phyloP scores from a whole-genome alignment of 1,140 invertebrate genomes.

The Drosophila arizonae region DNA sequence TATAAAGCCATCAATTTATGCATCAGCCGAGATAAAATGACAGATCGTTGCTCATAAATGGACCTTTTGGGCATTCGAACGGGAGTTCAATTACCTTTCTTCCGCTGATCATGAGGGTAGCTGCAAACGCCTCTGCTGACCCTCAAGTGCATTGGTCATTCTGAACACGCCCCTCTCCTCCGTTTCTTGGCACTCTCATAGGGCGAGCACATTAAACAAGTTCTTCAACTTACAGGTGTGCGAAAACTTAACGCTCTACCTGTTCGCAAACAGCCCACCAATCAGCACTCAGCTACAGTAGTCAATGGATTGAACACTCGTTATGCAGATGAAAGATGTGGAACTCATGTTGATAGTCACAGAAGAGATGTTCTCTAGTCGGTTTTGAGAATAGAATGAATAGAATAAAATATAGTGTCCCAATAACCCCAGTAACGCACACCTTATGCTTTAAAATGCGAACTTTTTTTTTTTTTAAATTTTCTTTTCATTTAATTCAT shows the following conservation, averaged over 20 bases:
- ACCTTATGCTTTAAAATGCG: too few relatives aligned
- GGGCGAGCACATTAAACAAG: constrained; percentile 28
- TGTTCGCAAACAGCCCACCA: constrained; percentile 18
- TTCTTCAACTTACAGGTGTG: constrained; percentile 12
- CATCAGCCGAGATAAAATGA: constrained; percentile 24
- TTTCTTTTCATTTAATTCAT: too few relatives aligned
- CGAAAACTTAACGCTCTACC: constrained; percentile 48
- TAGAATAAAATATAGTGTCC: too few relatives aligned
- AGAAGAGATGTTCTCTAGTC: too few relatives aligned
- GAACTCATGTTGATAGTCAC: too few relatives aligned
- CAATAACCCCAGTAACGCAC: too few relatives aligned
- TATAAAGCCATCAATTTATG: constrained; percentile 43
- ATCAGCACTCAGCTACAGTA: constrained; percentile 25
- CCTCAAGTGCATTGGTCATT: constrained; percentile 6
- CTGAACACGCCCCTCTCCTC: constrained; percentile 30
- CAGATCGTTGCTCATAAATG: constrained; percentile 40
- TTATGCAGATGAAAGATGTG: background rate
- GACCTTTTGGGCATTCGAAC: background rate
- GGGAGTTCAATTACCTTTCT: constrained; percentile 37
- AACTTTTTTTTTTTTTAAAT: too few relatives aligned
- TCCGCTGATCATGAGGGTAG: constrained; percentile 25
- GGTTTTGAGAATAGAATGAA: too few relatives aligned
- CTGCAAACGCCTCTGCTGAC: constrained; percentile 5
- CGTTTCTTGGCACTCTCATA: constrained; percentile 17
- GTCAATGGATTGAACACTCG: constrained; percentile 3